Evolutionary conservation across 2,797 vertebrate species (phyloP).

Genomic region (Toxotes lorentzi): DNA sequence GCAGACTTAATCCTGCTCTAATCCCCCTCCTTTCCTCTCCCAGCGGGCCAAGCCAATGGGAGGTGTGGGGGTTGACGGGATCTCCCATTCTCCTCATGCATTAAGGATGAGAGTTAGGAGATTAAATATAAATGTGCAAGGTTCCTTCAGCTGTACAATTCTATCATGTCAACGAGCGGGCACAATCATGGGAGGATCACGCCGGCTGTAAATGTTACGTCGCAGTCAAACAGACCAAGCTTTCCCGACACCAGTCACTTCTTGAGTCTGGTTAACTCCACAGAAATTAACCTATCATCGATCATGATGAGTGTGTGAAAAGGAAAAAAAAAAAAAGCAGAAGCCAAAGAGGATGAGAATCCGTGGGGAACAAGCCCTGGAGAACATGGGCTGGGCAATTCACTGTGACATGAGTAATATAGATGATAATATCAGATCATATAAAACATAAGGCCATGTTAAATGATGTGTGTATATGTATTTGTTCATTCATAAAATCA

Average conservation of each 20-base stretch:
- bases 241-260: slow-evolving; percentile 19
- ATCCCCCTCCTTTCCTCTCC: slow-evolving; percentile 67
- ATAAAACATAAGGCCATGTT: background rate
- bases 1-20: slow-evolving; percentile 71
- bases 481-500: slow-evolving; percentile 18
- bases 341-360: background rate
- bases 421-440: background rate
- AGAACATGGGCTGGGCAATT: background rate
- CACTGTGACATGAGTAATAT: background rate
- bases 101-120: slow-evolving; percentile 79
- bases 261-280: slow-evolving; percentile 11
- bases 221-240: slow-evolving; percentile 1
- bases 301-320: background rate
- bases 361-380: background rate
- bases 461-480: background rate
- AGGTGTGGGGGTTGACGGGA: slow-evolving; percentile 29
- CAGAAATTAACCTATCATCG: slow-evolving; percentile 11
- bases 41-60: slow-evolving; percentile 16
- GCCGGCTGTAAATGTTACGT: slow-evolving; percentile 17
- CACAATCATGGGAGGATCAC: slow-evolving; percentile 36
- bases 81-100: slow-evolving; percentile 78
- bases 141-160: slow-evolving; percentile 74
- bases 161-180: slow-evolving; percentile 70
- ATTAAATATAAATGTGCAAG: slow-evolving; percentile 84
- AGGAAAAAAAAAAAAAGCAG: background rate